Evolutionary conservation across 2,797 vertebrate species (phyloP).

Genomic region (Accipiter badius): DNA sequence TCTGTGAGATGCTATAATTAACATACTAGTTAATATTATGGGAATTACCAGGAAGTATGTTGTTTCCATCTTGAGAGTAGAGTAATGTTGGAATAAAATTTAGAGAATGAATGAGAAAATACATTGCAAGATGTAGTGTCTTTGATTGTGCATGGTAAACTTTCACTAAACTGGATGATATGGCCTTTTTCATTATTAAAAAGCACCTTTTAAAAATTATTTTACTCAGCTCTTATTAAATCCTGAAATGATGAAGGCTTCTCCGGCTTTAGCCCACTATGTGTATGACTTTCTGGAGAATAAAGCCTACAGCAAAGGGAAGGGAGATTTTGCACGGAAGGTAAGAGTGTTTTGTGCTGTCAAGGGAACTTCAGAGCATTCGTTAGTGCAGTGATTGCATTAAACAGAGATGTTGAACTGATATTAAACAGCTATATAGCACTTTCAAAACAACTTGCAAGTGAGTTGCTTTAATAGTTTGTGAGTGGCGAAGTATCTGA

Average conservation of each 20-base stretch:
- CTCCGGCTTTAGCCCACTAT: conserved; percentile 86
- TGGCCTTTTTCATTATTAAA: neutral
- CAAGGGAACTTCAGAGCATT: neutral
- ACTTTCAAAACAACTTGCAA: neutral
- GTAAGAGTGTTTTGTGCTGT: conserved; percentile 67
- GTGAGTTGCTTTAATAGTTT: neutral
- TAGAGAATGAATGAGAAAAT: neutral
- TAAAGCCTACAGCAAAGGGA: conserved; percentile 97
- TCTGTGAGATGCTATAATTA: neutral
- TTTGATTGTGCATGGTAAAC: neutral
- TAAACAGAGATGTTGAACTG: neutral
- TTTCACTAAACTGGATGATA: neutral
- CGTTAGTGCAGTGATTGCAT: neutral
- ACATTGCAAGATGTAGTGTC: neutral
- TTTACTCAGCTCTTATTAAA: conserved; percentile 86
- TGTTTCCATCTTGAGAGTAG: neutral
- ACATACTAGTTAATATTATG: neutral
- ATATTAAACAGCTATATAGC: neutral
- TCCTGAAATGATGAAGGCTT: conserved; percentile 94
- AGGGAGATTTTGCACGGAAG: conserved; percentile 98
- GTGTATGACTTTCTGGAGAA: conserved; percentile 96
- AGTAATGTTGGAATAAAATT: neutral
- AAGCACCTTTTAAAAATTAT: neutral
- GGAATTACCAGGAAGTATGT: neutral
- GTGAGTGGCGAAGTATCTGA: neutral